Evolutionary conservation across 1,140 invertebrate species (phyloP).

Genomic region (Drosophila dunni): DNA sequence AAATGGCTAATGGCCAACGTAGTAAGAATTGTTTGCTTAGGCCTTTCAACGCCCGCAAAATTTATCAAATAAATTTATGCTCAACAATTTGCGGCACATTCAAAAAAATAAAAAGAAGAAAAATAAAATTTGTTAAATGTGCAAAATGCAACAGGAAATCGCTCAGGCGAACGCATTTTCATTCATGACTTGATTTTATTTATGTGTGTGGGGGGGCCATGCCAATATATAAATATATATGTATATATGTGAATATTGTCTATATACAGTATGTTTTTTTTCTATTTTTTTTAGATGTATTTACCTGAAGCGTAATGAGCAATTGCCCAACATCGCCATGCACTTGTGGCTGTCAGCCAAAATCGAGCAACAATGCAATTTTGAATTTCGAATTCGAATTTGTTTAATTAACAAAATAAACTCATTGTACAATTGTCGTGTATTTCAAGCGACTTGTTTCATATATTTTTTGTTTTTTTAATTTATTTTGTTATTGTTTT

Average conservation of each 20-base stretch:
- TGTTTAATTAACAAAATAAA: constrained; percentile 74
- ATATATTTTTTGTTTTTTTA: background rate
- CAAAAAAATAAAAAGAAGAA: background rate
- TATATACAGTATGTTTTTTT: background rate
- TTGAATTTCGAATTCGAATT: constrained; percentile 38
- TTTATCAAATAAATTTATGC: constrained; percentile 67
- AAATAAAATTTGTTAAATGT: constrained; percentile 25
- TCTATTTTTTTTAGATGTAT: constrained; percentile 21
- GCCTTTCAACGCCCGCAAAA: constrained; percentile 53
- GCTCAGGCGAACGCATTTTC: constrained; percentile 80
- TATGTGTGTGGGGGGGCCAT: constrained; percentile 48
- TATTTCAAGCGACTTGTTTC: constrained; percentile 5
- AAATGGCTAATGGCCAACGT: constrained; percentile 33
- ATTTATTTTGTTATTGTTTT: background rate
- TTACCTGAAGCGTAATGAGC: constrained; percentile 39
- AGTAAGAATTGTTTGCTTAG: constrained; percentile 22
- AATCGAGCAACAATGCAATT: constrained; percentile 67
- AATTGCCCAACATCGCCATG: constrained; percentile 66
- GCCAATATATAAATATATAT: constrained; percentile 12
- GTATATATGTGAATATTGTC: constrained; percentile 9
- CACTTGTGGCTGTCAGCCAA: constrained; percentile 81
- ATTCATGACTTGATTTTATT: constrained; percentile 81
- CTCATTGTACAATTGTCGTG: constrained; percentile 24
- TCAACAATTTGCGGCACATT: constrained; percentile 54
- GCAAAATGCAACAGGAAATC: constrained; percentile 72